Percentiles rank a stretch among this genome's conserved stretches.
Evolutionary conservation across 2,888 invertebrate genomes (phyloP).

Genomic region (Minunthozetes semirufus): DNA sequence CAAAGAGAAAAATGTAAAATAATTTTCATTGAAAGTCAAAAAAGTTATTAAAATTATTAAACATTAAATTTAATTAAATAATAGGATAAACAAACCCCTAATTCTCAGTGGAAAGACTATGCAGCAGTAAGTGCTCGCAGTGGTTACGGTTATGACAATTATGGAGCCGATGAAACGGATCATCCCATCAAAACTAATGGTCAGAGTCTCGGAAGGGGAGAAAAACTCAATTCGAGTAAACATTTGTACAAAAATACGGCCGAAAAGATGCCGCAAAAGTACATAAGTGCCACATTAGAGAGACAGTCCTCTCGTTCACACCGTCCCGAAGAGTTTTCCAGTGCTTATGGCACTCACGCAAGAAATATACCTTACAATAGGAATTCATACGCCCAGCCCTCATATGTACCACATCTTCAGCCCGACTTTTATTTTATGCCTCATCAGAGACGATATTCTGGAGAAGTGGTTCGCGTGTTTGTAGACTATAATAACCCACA

Average conservation of each 20-base stretch:
- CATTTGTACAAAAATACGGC: conserved; percentile 14
- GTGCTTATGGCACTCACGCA: conserved; percentile 37
- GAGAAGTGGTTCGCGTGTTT: conserved; percentile 76
- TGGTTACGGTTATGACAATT: conserved; percentile 82
- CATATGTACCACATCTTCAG: conserved; percentile 37
- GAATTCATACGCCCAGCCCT: conserved; percentile 4
- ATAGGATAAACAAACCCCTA: conserved; percentile 73
- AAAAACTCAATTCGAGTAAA: conserved; percentile 40
- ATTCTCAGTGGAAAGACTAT: conserved; percentile 83
- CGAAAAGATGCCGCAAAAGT: conserved; percentile 21
- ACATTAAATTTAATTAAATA: conserved; percentile 42
- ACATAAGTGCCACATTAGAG: conserved; percentile 34
- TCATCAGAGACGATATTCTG: conserved; percentile 84
- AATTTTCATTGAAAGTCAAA: neutral
- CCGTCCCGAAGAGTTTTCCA: conserved; percentile 1
- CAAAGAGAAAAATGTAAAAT: neutral
- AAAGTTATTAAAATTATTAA: neutral
- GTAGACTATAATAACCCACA: conserved; percentile 64
- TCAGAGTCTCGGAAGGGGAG: conserved; percentile 37
- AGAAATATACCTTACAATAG: conserved; percentile 9
- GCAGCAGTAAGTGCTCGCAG: conserved; percentile 58
- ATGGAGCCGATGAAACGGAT: conserved; percentile 50
- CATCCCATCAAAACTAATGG: conserved; percentile 37
- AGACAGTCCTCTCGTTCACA: conserved; percentile 16
- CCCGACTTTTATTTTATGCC: conserved; percentile 95